These are phyloP conservation scores for Phymanthus crucifer DNA, from an alignment of 92 coral and sea anemone species.

Conservation along the genomic window DNA sequence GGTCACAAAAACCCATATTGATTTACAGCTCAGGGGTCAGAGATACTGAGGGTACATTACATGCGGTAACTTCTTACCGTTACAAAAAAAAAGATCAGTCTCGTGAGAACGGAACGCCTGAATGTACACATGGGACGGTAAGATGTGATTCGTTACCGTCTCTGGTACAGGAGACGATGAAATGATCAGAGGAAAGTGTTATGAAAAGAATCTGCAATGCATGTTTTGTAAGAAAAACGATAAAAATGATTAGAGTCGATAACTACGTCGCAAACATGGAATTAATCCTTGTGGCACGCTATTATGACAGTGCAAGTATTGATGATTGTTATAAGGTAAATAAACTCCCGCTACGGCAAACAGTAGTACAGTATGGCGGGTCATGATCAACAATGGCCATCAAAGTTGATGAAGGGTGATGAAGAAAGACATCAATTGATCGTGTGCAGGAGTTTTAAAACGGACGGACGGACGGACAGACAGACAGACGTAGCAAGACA, in stretches of 20 bases:
- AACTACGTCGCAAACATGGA: slow-evolving; percentile 5
- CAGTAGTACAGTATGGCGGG: background rate
- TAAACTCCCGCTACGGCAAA: background rate
- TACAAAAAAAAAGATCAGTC: no score
- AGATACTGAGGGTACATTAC: no score
- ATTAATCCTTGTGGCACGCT: background rate
- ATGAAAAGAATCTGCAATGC: background rate
- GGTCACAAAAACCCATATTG: background rate
- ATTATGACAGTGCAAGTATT: background rate
- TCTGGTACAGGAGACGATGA: no score
- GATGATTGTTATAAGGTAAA: background rate
- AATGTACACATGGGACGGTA: no score
- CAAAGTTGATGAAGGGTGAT: background rate
- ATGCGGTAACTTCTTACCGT: no score
- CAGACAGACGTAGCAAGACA: no score
- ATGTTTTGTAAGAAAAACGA: background rate
- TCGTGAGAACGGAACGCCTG: no score
- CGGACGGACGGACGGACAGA: no score
- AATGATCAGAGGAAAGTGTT: no score
- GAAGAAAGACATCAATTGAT: background rate
- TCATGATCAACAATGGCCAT: background rate
- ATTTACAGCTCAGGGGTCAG: background rate
- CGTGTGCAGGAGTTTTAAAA: background rate
- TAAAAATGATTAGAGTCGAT: background rate
- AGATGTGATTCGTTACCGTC: no score